Evolutionary conservation across 2,888 invertebrate species (phyloP), one percentile per base, ranked within the genome.

Genomic region (Celastrina argiolus): DNA sequence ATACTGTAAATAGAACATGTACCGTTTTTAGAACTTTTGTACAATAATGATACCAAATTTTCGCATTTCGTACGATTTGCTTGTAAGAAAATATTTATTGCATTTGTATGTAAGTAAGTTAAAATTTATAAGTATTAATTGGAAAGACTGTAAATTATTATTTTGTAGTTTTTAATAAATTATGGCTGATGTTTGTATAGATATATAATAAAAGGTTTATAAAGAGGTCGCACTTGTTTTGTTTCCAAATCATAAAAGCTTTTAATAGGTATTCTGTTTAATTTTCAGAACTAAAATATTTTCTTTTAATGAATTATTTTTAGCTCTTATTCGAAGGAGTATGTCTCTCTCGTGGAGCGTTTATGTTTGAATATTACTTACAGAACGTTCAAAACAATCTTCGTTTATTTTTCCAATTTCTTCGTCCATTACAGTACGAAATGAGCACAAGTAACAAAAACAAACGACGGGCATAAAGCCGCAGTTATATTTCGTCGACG

Each of bases 41-140:
- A 90, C 88, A 89, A 88, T 87, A 85, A 82, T 79, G 87, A 89
- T 89, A 91, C 90, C 90, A 91, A 91, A 91, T 88, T 87, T 81
- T 83, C 81, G 87, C 87, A 88, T 88, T 87, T 88, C 83, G 78
- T 74, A 81, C 82, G 78, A 84, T 82, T 83, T 84, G 88, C 88
- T 88, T 88, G 83, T 61, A 61, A 61, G 61, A 83, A 85, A 80
- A 80, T 87, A 87, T 87, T 87, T 87, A 88, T 88, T 85, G 82
- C 81, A 84, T 85, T 85, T 81, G 82, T 81, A 83, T 61, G n/a
- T n/a, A n/a, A 61, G 61, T 36, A 36, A 61, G 79, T 76, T 75
- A 77, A 76, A 78, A 80, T 82, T 84, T 86, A 81, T 82, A 85
- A 88, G 87, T 91, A 89, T 90, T 90, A 87, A 83, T 89, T 84